These are phyloP conservation scores for Aricia artaxerxes DNA, from an alignment of 2,888 invertebrate species.

Conservation along the genomic window DNA sequence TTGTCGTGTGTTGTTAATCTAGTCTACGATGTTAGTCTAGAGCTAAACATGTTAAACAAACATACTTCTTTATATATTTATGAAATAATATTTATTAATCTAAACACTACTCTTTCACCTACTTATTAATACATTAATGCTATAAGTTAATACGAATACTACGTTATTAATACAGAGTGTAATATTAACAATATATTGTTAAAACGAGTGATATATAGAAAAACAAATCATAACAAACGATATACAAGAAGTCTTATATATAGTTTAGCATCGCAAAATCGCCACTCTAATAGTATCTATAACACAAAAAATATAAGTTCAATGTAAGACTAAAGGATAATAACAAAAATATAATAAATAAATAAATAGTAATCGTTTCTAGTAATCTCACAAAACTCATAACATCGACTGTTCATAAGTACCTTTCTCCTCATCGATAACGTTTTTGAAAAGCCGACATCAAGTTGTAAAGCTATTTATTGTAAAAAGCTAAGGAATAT, in stretches of 20 bases:
- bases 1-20: conserved; percentile 68
- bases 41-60: conserved; percentile 80
- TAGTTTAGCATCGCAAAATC: conserved; percentile 20
- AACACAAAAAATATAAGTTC: conserved; percentile 37
- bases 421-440: conserved; percentile 76
- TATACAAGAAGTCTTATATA: conserved; percentile 46
- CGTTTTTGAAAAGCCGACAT: conserved; percentile 78
- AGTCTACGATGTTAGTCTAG: conserved; percentile 79
- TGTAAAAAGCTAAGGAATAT: conserved; percentile 70
- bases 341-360: conserved; percentile 47
- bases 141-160: conserved; percentile 70
- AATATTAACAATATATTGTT: conserved; percentile 58
- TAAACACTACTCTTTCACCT: conserved; percentile 71
- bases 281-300: conserved; percentile 40
- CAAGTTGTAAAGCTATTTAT: conserved; percentile 75
- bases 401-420: conserved; percentile 75
- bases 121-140: conserved; percentile 76
- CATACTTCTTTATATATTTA: conserved; percentile 76
- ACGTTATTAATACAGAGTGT: conserved; percentile 54
- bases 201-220: conserved; percentile 53
- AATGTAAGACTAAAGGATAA: conserved; percentile 42
- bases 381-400: conserved; percentile 59
- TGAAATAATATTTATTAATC: conserved; percentile 78
- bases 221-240: conserved; percentile 64
- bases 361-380: conserved; percentile 46